phyloP scores from a whole-genome alignment of 2,113 vertebrate species.

The Genyomyrus donnyi region DNA sequence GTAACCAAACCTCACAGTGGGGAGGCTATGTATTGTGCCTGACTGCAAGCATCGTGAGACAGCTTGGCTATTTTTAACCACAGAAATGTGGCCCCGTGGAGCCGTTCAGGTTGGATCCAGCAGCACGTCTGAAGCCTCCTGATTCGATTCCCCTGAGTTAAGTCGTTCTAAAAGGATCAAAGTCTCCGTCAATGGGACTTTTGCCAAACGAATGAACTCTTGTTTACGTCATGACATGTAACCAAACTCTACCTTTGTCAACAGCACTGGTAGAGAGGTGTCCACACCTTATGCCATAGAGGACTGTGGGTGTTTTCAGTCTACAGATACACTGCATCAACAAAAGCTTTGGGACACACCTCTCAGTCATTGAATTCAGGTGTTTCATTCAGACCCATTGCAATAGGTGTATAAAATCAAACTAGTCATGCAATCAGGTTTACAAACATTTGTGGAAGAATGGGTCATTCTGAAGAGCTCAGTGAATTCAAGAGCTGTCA shows the following conservation, averaged over 20 bases:
- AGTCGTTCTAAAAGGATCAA: neutral
- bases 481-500: neutral
- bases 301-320: neutral
- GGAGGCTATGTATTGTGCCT: neutral
- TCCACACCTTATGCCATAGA: neutral
- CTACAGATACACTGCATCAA: neutral
- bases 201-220: neutral
- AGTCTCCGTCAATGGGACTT: neutral
- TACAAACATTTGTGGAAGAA: neutral
- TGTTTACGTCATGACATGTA: neutral
- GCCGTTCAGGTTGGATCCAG: neutral
- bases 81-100: neutral
- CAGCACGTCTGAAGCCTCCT: neutral
- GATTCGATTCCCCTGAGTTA: neutral
- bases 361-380: neutral
- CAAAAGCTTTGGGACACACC: neutral
- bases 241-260: neutral
- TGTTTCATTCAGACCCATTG: neutral
- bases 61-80: neutral
- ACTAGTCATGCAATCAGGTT: neutral
- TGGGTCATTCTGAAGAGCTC: neutral
- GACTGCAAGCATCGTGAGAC: neutral
- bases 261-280: neutral
- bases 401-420: neutral
- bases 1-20: neutral